Percentiles rank a stretch among this genome's conserved stretches.
These are phyloP conservation scores for Catajapyx aquilonaris DNA, from an alignment of 1,140 invertebrate species.

Conservation along the genomic window DNA sequence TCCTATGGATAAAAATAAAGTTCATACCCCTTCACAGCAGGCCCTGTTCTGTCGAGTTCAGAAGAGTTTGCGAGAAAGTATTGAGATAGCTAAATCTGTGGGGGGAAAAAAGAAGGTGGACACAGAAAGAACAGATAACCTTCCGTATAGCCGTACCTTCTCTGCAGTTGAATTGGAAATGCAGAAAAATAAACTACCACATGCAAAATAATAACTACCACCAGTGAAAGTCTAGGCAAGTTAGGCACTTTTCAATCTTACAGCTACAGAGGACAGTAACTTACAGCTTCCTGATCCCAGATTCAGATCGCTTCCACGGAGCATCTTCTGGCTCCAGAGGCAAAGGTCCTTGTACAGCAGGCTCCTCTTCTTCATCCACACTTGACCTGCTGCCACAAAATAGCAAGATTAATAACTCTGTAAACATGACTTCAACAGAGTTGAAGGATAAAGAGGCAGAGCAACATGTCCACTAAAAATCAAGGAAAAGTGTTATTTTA, in stretches of 20 bases:
- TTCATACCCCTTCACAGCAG: background rate
- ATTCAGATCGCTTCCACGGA: slow-evolving; percentile 63
- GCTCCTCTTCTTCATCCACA: slow-evolving; percentile 62
- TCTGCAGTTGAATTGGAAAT: background rate
- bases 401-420: too few species aligned
- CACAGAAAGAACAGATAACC: background rate
- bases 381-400: too few species aligned
- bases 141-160: background rate
- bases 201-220: background rate
- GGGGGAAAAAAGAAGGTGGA: background rate
- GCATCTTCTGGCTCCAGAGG: slow-evolving; percentile 92
- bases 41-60: background rate
- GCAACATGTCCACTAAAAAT: too few species aligned
- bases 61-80: background rate
- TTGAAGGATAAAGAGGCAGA: too few species aligned
- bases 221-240: background rate
- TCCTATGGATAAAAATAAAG: too few species aligned
- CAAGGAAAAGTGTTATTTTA: too few species aligned
- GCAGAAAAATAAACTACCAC: background rate
- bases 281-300: slow-evolving; percentile 86
- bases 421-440: too few species aligned
- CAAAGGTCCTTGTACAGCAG: slow-evolving; percentile 83
- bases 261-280: slow-evolving; percentile 19
- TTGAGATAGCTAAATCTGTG: background rate
- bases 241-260: background rate